phyloP scores from a whole-genome alignment of 2,888 invertebrate species.

The Latrodectus elegans region DNA sequence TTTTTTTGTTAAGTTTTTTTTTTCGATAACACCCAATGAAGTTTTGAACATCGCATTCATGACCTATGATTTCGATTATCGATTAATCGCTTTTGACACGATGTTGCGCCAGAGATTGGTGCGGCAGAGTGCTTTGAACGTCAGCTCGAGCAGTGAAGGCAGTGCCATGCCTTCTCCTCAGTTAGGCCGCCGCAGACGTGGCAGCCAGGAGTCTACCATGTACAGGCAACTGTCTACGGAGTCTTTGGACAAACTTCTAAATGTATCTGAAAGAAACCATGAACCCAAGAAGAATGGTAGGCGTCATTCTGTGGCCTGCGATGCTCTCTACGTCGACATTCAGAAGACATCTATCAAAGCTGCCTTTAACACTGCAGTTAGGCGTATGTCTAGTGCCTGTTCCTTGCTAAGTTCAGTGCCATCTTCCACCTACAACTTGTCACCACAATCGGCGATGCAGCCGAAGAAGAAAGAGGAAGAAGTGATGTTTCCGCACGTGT shows the following conservation, averaged over 20 bases:
- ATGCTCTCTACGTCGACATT: slow-evolving; percentile 47
- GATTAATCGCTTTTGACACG: background rate
- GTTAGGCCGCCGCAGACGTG: slow-evolving; percentile 12
- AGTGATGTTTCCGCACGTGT: slow-evolving; percentile 40
- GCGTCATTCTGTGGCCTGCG: slow-evolving; percentile 58
- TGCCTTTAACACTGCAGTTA: slow-evolving; percentile 46
- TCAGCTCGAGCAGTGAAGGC: slow-evolving; percentile 27
- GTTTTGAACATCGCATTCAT: background rate
- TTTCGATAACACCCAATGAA: background rate
- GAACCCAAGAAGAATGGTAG: background rate
- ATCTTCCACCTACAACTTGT: slow-evolving; percentile 45
- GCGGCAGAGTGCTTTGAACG: slow-evolving; percentile 52
- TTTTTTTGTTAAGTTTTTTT: slow-evolving; percentile 5
- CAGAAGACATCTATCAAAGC: slow-evolving; percentile 49
- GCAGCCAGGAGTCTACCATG: slow-evolving; percentile 23
- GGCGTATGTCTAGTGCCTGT: slow-evolving; percentile 57
- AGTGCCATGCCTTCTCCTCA: slow-evolving; percentile 44
- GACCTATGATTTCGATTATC: slow-evolving; percentile 17
- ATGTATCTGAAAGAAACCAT: no score
- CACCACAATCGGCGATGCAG: background rate
- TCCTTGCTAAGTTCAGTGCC: slow-evolving; percentile 40
- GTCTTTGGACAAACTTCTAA: slow-evolving; percentile 37
- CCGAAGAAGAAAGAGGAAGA: slow-evolving; percentile 38
- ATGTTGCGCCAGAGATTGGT: slow-evolving; percentile 58
- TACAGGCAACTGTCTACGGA: slow-evolving; percentile 51